Evolutionary conservation across 2,113 vertebrate species (phyloP), one percentile per base, ranked within the genome.

Genomic region (Psophia crepitans): DNA sequence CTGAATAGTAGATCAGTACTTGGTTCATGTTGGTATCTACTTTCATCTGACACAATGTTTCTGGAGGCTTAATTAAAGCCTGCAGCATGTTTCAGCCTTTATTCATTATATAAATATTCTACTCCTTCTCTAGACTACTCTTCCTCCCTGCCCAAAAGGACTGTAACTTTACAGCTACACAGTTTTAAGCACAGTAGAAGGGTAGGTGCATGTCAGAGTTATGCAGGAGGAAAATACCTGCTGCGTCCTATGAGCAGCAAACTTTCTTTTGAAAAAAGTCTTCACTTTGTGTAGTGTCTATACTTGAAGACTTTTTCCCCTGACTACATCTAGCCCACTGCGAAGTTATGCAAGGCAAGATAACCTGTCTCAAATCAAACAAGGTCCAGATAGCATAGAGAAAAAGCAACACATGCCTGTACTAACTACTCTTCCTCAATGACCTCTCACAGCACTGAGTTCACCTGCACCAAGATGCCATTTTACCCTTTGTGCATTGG

Each of bases 21-120:
- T 20, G 17, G 78, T 80, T 93, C 92, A 37, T 64, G 86, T 60
- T 92, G 57, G 30, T 64, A 35, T 63, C 92, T 93, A 78, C 64
- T 78, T 87, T 86, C 54, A 80, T 60, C 76, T 84, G 69, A 70
- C 86, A 96, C 71, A 75, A 28, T 49, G 92, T 93, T 97, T 96
- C 95, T 93, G 37, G 76, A 87, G 64, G 64, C 64, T 96, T 96
- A 97, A 94, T 96, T 94, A 97, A 94, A 87, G 66, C 35, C 89
- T 80, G 28, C 35, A 83, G 23, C 61, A 66, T 46, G 22, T 69
- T 90, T 87, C 89, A 90, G 79, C 53, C 58, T 85, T 90, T 85
- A 53, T 64, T 88, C 66, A 23, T 33, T 57, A 61, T 23, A 80
- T 26, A 95, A 90, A 80, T 95, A 77, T 26, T 70, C 75, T 23